phyloP scores from a whole-genome alignment of 2,888 invertebrate species.

The Amiota minor region DNA sequence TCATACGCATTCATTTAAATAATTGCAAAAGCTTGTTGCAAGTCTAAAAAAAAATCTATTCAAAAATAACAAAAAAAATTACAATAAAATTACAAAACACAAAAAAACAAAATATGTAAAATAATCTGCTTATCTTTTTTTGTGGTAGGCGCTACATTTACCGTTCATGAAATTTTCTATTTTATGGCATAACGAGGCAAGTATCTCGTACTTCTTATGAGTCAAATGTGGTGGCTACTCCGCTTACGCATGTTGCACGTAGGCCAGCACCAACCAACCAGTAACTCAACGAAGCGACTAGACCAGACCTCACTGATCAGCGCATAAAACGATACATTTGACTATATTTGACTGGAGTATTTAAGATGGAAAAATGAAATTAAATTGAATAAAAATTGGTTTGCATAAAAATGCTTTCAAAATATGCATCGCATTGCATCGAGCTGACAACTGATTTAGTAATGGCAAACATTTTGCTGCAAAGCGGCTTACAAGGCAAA shows the following conservation, averaged over 20 bases:
- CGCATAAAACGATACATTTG: not conserved
- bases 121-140: not conserved
- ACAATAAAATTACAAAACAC: not conserved
- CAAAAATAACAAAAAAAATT: constrained; percentile 40
- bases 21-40: constrained; percentile 63
- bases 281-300: too few relatives aligned
- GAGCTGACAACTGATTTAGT: not conserved
- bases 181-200: constrained; percentile 35
- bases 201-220: too few relatives aligned
- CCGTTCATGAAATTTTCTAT: constrained; percentile 36
- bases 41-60: constrained; percentile 39
- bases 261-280: not conserved
- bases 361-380: not conserved
- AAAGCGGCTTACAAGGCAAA: not conserved
- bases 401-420: constrained; percentile 24
- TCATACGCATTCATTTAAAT: constrained; percentile 44
- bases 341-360: not conserved
- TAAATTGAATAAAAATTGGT: not conserved
- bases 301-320: not conserved
- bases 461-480: not conserved
- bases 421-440: not conserved
- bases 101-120: not conserved
- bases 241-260: constrained; percentile 47
- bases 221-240: constrained; percentile 41
- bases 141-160: constrained; percentile 40